Evolutionary conservation across 2,113 vertebrate genomes (phyloP), one percentile per base, ranked within the genome.

Genomic region (Coregonus clupeaformis): DNA sequence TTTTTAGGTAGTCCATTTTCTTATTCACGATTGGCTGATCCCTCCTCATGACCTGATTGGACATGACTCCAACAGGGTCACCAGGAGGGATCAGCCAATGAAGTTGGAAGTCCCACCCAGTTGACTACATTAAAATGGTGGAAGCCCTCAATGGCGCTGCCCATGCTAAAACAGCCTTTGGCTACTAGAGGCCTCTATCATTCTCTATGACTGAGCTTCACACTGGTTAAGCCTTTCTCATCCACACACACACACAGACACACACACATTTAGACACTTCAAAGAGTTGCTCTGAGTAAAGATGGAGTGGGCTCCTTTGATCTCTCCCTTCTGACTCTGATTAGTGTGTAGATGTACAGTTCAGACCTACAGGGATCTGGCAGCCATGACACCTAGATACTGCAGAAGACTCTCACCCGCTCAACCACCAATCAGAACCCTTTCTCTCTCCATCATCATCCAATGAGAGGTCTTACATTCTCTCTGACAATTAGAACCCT

Each of bases 281-380:
- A 96, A 97, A 97, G 94, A 86, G 0, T 85, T 83, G 82, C 89
- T 93, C 92, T 88, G 90, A 90, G 91, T 89, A 86, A 84, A 92
- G 94, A 91, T 94, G 68, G 80, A 90, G 92, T 85, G 90, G 87
- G 86, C 83, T 89, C 90, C 93, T 96, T 96, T 96, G 95, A 96
- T 96, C 94, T 94, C 89, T 82, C 82, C 84, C 89, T 87, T 88
- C 81, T 83, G 80, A 89, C 89, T 92, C 91, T 92, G 94, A 95
- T 92, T 93, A 93, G 92, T 93, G 94, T 93, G 91, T 93, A 92
- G 93, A 95, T 93, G 92, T 93, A 92, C 92, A 92, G 89, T 93
- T 90, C 86, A 90, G 93, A 92, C 91, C 94, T 90, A 90, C 86
- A 82, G 94, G 91, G 92, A 93, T 90, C 86, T 84, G 66, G 78